Evolutionary conservation across 2,113 vertebrate species (phyloP).

Genomic region (Epinephelus lanceolatus): DNA sequence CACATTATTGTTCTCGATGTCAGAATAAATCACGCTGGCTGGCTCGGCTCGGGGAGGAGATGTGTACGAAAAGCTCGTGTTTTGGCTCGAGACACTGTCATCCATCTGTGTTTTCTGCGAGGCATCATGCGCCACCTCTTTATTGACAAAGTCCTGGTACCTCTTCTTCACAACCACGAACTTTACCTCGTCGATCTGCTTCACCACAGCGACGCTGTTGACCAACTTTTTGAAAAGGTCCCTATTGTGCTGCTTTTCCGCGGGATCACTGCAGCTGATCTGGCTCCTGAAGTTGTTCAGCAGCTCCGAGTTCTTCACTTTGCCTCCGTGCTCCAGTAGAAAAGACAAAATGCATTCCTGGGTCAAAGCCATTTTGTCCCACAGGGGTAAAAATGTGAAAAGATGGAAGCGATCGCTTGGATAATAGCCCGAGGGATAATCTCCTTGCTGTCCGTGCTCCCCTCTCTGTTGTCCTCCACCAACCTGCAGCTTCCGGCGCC

Average conservation of each 20-base stretch:
- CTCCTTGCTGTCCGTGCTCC: slow-evolving; percentile 1
- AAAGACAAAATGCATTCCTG: slow-evolving; percentile 88
- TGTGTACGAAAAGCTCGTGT: slow-evolving; percentile 43
- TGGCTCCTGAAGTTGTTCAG: slow-evolving; percentile 85
- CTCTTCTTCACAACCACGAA: slow-evolving; percentile 88
- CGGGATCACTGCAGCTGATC: slow-evolving; percentile 83
- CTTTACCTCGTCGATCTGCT: slow-evolving; percentile 86
- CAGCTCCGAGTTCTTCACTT: slow-evolving; percentile 88
- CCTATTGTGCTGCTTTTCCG: slow-evolving; percentile 85
- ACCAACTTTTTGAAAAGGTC: slow-evolving; percentile 90
- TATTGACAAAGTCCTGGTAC: slow-evolving; percentile 74
- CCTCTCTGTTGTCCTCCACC: slow-evolving; percentile 47
- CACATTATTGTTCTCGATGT: slow-evolving; percentile 74
- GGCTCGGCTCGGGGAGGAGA: slow-evolving; percentile 36
- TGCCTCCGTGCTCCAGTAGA: slow-evolving; percentile 88
- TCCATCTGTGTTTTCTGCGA: slow-evolving; percentile 41
- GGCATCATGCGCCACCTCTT: slow-evolving; percentile 18
- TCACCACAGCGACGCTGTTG: slow-evolving; percentile 90
- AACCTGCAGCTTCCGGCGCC: slow-evolving; percentile 85
- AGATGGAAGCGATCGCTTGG: not conserved
- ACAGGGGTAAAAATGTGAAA: not conserved
- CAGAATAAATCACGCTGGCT: slow-evolving; percentile 44
- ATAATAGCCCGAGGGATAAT: slow-evolving; percentile 8
- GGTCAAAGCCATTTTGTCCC: slow-evolving; percentile 81
- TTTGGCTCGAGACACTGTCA: slow-evolving; percentile 35